Evolutionary conservation across 64 coral and sea anemone species (phyloP).

Genomic region (Porites australiensis): DNA sequence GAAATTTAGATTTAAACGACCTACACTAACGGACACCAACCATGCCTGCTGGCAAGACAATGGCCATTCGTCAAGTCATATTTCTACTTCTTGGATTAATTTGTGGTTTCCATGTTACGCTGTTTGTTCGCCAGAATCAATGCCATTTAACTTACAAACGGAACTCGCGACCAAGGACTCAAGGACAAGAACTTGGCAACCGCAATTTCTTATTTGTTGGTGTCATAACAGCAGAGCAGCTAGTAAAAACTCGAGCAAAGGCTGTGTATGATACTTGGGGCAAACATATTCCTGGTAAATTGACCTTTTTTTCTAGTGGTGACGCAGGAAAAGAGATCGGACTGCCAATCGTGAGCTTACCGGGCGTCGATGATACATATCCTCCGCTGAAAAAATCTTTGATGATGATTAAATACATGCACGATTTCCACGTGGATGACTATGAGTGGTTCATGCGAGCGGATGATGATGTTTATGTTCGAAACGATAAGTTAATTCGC

Average conservation of each 20-base stretch:
- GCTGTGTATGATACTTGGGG: constrained; percentile 95
- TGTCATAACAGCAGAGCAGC: constrained; percentile 92
- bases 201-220: constrained; percentile 83
- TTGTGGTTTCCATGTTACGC: constrained; percentile 57
- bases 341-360: constrained; percentile 81
- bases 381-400: constrained; percentile 94
- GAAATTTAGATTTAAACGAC: too few species aligned
- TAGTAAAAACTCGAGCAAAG: constrained; percentile 84
- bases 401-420: constrained; percentile 99
- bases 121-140: constrained; percentile 79
- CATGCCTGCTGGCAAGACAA: not conserved
- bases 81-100: constrained; percentile 72
- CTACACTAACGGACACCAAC: not conserved
- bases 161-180: constrained; percentile 58
- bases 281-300: constrained; percentile 75
- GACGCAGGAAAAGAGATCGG: constrained; percentile 45
- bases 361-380: constrained; percentile 86
- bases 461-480: constrained; percentile 95
- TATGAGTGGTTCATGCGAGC: constrained; percentile 97
- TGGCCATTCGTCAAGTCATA: constrained; percentile 61
- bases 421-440: constrained; percentile 91
- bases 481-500: constrained; percentile 78
- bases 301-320: constrained; percentile 88
- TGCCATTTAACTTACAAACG: constrained; percentile 77
- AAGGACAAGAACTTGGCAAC: constrained; percentile 72